Base-by-base conservation (phyloP, 2,113 vertebrate species). In the Microcebus jonahi region DNA sequence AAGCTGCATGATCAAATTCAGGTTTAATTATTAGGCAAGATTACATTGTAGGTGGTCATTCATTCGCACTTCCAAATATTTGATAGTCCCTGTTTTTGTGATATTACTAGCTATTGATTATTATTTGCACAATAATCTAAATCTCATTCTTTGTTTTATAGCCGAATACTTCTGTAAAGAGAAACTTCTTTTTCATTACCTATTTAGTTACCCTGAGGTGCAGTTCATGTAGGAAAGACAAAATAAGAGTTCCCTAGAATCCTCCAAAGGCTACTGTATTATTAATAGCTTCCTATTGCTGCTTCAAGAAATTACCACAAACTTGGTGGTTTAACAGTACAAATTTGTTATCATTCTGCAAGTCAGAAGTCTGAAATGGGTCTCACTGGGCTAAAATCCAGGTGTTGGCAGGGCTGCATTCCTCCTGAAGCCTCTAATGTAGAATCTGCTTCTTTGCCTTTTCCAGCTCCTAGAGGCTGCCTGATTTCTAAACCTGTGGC, bases 81-180 rank as follows among this genome's bases (percentile, higher is more conserved):
- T 88, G 65, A 9, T 76, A 34, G n/a, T 45, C 4, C 63, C 8
- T 39, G 18, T 34, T 87, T 96, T 96, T 42, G 53, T 88, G 55
- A 82, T 83, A 9, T 94, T 89, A 36, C 8, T 65, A 12, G 65
- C n/a, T 36, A 70, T 55, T 55, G 50, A 50, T 77, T n/a, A 68
- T 57, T 12, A 17, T 71, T 95, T 67, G n/a, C 36, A 81, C 85
- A 17, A 57, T 73, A 48, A 59, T 87, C 42, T 94, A 34, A 34
- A 71, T 92, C 81, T 86, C 36, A 48, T 88, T 94, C 45, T 11
- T 95, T 48, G 31, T 73, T 94, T 82, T 45, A 48, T 90, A 73
- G 48, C n/a, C 91, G 36, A 82, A 34, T 87, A 59, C 48, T 25
- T 80, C 17, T 80, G 10, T 73, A 68, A 75, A 90, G 31, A 63